These are phyloP conservation scores for Cephus sareptanus DNA, from an alignment of 2,888 invertebrate genomes.

Conservation along the genomic window DNA sequence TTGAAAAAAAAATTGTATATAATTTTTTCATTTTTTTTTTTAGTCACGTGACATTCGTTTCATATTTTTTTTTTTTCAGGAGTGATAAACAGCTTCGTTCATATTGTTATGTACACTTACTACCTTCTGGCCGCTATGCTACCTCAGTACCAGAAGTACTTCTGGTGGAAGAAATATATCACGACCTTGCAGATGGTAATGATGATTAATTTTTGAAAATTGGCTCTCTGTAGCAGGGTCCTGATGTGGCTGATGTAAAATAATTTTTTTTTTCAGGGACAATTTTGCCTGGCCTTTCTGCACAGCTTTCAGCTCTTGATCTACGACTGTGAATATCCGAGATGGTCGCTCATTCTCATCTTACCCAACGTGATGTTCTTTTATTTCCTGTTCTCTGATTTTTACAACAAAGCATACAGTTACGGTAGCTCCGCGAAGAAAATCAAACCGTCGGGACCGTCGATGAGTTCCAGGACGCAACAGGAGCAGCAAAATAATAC, in stretches of 20 bases:
- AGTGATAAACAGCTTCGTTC: slow-evolving; percentile 92
- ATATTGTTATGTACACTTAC: slow-evolving; percentile 94
- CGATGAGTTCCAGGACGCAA: slow-evolving; percentile 8
- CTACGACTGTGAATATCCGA: slow-evolving; percentile 90
- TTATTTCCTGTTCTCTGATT: slow-evolving; percentile 91
- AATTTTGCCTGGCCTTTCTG: slow-evolving; percentile 88
- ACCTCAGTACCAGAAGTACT: slow-evolving; percentile 85
- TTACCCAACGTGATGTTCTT: slow-evolving; percentile 93
- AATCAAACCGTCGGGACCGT: not conserved
- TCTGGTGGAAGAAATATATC: slow-evolving; percentile 95
- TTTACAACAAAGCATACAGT: slow-evolving; percentile 84
- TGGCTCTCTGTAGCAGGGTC: not conserved
- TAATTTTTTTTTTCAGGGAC: slow-evolving; percentile 73
- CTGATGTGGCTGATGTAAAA: not conserved
- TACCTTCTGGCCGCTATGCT: slow-evolving; percentile 91
- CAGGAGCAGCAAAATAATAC: slow-evolving; percentile 16
- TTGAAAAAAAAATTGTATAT: not conserved
- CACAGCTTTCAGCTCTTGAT: slow-evolving; percentile 88
- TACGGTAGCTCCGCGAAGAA: slow-evolving; percentile 3
- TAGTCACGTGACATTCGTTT: not conserved
- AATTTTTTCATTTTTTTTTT: not conserved
- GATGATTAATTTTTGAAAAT: slow-evolving; percentile 24
- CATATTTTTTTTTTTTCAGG: slow-evolving; percentile 64
- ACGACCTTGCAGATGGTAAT: slow-evolving; percentile 90
- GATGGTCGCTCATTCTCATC: slow-evolving; percentile 84